Evolutionary conservation across 1,140 invertebrate species (phyloP).

Genomic region (Maniola jurtina): DNA sequence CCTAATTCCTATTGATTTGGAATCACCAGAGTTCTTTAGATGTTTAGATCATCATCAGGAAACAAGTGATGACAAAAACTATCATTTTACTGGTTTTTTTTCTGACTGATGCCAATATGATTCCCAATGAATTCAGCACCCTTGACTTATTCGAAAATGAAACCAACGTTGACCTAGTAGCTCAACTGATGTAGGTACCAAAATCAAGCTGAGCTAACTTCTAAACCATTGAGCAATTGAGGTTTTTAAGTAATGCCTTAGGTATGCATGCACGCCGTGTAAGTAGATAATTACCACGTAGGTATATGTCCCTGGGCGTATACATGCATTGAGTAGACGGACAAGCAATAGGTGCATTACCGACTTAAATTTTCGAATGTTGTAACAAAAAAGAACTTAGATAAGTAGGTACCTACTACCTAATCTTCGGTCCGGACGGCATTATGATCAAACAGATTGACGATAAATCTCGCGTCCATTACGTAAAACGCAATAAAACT

Average conservation of each 20-base stretch:
- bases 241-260: too few relatives aligned
- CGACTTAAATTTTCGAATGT: neutral
- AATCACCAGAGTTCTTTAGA: conserved; percentile 11
- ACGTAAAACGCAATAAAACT: conserved; percentile 29
- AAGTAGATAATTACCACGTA: too few relatives aligned
- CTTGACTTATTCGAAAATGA: too few relatives aligned
- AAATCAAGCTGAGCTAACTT: neutral
- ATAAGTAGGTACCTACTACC: too few relatives aligned
- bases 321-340: too few relatives aligned
- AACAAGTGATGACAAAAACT: neutral
- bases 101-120: too few relatives aligned
- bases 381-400: conserved; percentile 11
- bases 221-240: too few relatives aligned
- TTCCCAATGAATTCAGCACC: too few relatives aligned
- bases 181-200: too few relatives aligned
- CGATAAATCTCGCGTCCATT: conserved; percentile 22
- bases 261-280: too few relatives aligned
- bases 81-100: neutral
- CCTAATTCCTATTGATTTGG: conserved; percentile 21
- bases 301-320: too few relatives aligned
- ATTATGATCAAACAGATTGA: conserved; percentile 26
- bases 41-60: conserved; percentile 7
- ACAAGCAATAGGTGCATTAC: neutral
- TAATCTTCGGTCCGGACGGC: neutral
- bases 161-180: too few relatives aligned